These are phyloP conservation scores for Cetoscarus ocellatus DNA, from an alignment of 2,797 vertebrate genomes.

Conservation along the genomic window DNA sequence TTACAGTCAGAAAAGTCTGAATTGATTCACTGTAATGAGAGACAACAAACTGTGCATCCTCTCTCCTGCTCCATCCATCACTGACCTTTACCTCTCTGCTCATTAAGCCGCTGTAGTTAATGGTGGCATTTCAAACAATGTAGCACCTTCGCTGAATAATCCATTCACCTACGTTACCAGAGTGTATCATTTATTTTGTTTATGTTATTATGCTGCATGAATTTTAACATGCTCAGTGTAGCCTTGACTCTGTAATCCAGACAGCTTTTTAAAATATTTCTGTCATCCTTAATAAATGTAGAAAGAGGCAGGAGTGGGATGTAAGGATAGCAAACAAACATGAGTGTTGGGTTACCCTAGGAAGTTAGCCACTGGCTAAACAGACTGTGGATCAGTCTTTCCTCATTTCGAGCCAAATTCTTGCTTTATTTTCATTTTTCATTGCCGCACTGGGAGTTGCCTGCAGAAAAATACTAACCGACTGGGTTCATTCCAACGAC, in stretches of 20 bases:
- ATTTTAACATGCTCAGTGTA: constrained; percentile 40
- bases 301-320: background rate
- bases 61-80: constrained; percentile 62
- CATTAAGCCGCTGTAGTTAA: constrained; percentile 84
- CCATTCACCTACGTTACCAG: constrained; percentile 67
- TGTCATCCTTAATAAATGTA: background rate
- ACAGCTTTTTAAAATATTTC: constrained; percentile 12
- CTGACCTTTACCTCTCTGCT: constrained; percentile 86
- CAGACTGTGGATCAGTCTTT: constrained; percentile 72
- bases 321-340: constrained; percentile 11
- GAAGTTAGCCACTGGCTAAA: constrained; percentile 52
- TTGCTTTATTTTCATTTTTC: background rate
- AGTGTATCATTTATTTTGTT: constrained; percentile 63
- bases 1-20: constrained; percentile 59
- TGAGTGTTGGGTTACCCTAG: constrained; percentile 23
- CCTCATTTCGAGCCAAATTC: constrained; percentile 57
- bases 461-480: constrained; percentile 54
- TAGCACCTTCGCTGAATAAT: constrained; percentile 83
- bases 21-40: constrained; percentile 80
- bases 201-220: constrained; percentile 31
- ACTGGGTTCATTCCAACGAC: constrained; percentile 55
- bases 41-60: constrained; percentile 70
- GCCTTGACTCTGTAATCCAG: constrained; percentile 58
- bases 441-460: constrained; percentile 32
- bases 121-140: constrained; percentile 86